Evolutionary conservation across 2,113 vertebrate species (phyloP).

Genomic region (Psittacus erithacus): DNA sequence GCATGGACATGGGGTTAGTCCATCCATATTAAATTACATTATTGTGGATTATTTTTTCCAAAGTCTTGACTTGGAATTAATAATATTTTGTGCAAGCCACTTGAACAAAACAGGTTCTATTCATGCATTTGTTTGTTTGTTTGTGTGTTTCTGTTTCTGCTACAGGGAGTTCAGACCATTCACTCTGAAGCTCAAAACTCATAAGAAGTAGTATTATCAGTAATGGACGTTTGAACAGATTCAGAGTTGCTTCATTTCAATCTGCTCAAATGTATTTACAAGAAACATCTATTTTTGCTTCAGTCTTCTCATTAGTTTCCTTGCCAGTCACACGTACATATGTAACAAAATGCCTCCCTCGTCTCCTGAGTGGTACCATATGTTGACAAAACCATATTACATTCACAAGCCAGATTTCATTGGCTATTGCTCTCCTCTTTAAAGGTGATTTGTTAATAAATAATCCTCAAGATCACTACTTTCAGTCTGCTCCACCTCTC

Average conservation of each 20-base stretch:
- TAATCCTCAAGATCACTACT: background rate
- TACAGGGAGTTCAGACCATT: background rate
- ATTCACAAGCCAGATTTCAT: slow-evolving; percentile 31
- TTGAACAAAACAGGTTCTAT: background rate
- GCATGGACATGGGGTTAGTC: background rate
- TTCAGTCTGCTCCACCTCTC: background rate
- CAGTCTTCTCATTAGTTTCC: background rate
- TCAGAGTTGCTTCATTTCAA: background rate
- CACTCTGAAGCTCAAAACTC: background rate
- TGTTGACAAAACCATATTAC: slow-evolving; percentile 34
- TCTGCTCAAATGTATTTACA: background rate
- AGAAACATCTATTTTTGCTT: slow-evolving; percentile 38
- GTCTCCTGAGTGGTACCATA: slow-evolving; percentile 40
- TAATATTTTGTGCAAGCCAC: background rate
- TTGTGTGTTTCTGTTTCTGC: background rate
- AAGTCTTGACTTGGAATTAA: background rate
- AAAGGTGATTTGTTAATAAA: slow-evolving; percentile 30
- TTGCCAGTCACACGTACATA: background rate
- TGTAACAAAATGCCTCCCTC: background rate
- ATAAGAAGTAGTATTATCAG: background rate
- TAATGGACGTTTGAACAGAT: background rate
- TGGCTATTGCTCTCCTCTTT: slow-evolving; percentile 42
- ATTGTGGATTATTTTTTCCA: background rate
- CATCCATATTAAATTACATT: background rate
- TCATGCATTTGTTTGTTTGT: background rate